Percentiles rank a stretch among this genome's conserved stretches.
These are phyloP conservation scores for Mythimna loreyi DNA, from an alignment of 2,888 invertebrate species.

Conservation along the genomic window DNA sequence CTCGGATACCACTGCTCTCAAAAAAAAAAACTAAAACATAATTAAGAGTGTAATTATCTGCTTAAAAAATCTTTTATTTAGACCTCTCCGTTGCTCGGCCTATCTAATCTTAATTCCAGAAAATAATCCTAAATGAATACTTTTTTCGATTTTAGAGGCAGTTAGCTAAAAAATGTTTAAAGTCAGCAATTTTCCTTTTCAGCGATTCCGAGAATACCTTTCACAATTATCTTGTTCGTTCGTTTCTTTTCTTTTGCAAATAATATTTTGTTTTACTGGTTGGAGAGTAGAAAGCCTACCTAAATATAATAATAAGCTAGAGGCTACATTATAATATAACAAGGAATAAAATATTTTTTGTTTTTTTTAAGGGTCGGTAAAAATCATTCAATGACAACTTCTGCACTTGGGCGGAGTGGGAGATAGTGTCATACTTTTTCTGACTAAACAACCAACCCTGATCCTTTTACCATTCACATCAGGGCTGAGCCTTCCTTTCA, in stretches of 20 bases:
- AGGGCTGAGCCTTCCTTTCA: too few species aligned
- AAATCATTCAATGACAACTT: too few species aligned
- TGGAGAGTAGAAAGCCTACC: constrained; percentile 10
- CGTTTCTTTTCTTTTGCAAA: constrained; percentile 36
- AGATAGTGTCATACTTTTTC: too few species aligned
- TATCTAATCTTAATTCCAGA: constrained; percentile 1
- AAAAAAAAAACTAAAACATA: not conserved
- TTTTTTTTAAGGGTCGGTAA: too few species aligned
- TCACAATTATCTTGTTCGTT: constrained; percentile 41
- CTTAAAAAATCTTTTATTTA: not conserved
- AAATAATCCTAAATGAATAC: constrained; percentile 3
- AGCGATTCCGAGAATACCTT: constrained; percentile 27
- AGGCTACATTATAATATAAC: not conserved
- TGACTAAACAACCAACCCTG: too few species aligned
- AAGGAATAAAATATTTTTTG: too few species aligned
- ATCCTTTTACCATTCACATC: too few species aligned
- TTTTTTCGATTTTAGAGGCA: constrained; percentile 24
- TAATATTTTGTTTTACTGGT: constrained; percentile 19
- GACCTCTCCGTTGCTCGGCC: not conserved
- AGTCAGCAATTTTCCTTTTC: constrained; percentile 45
- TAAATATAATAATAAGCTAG: not conserved
- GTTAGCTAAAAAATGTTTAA: constrained; percentile 37
- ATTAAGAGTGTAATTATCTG: not conserved
- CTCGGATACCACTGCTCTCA: not conserved
- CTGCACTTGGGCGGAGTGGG: too few species aligned